Percentiles rank a stretch among this genome's conserved stretches.
Evolutionary conservation across 1,140 invertebrate species (phyloP).

Genomic region (Meloidogyne floridensis): DNA sequence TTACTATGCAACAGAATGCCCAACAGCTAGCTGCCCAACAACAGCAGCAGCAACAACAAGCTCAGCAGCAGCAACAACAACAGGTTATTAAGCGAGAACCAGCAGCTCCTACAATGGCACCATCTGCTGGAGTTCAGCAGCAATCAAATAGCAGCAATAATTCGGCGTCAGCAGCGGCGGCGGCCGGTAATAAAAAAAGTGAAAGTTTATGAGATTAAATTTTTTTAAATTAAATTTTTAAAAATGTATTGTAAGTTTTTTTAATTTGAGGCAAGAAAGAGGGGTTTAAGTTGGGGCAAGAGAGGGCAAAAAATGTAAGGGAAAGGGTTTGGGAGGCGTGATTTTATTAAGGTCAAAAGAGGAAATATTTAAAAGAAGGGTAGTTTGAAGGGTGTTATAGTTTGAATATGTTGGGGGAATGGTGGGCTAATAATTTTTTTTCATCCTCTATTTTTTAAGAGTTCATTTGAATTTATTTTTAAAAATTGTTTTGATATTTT

Average conservation of each 20-base stretch:
- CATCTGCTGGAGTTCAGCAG: neutral
- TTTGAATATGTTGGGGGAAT: neutral
- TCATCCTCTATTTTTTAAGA: too few species aligned
- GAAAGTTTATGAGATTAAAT: constrained; percentile 6
- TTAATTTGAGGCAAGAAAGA: neutral
- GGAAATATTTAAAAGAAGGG: neutral
- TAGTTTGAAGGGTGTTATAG: neutral
- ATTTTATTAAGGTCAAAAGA: neutral
- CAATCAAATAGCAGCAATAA: constrained; percentile 5
- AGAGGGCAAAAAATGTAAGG: too few species aligned
- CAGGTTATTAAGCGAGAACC: constrained; percentile 21
- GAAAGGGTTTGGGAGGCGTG: too few species aligned
- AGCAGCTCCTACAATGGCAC: constrained; percentile 9
- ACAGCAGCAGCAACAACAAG: constrained; percentile 20
- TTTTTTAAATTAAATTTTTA: neutral
- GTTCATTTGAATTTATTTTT: neutral
- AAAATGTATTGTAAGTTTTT: neutral
- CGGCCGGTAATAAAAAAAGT: constrained; percentile 21
- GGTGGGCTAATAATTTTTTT: neutral
- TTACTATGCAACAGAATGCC: constrained; percentile 27
- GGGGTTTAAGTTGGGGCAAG: too few species aligned
- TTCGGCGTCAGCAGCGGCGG: constrained; percentile 26
- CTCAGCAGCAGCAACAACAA: constrained; percentile 14
- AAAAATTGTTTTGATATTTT: too few species aligned
- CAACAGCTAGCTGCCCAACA: neutral